These are phyloP conservation scores for Lithobius niger DNA, from an alignment of 1,140 invertebrate species.

Conservation along the genomic window DNA sequence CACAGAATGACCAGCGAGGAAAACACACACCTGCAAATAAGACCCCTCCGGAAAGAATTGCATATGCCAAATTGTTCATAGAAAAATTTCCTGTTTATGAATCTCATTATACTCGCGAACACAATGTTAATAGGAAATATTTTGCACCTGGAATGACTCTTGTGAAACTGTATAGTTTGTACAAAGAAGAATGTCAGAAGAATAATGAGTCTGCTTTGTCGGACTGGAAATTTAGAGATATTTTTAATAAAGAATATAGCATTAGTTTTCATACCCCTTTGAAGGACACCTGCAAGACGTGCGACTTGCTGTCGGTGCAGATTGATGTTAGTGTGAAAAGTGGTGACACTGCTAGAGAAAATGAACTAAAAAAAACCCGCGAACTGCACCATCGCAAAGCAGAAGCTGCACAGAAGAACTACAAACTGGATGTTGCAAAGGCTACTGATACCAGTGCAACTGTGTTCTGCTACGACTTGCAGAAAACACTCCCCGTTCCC, in stretches of 20 bases:
- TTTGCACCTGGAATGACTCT: neutral
- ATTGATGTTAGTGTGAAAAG: neutral
- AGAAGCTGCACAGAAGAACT: neutral
- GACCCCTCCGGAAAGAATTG: neutral
- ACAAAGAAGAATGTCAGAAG: neutral
- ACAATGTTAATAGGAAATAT: neutral
- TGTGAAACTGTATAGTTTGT: neutral
- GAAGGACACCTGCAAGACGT: neutral
- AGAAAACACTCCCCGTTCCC: constrained; percentile 29
- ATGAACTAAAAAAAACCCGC: neutral
- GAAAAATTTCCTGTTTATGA: neutral
- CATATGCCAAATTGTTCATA: neutral
- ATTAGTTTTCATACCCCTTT: neutral
- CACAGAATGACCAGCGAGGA: neutral
- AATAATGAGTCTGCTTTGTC: too few species aligned
- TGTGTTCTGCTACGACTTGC: constrained; percentile 20
- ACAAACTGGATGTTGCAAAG: neutral
- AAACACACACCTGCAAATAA: neutral
- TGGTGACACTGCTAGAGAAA: neutral
- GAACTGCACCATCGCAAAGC: neutral
- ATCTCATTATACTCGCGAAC: neutral
- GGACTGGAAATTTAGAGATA: too few species aligned
- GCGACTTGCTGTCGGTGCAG: neutral
- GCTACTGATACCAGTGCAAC: neutral
- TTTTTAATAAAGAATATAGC: neutral